phyloP scores from a whole-genome alignment of 2,113 vertebrate genomes.

The Ceyx cyanopectus region DNA sequence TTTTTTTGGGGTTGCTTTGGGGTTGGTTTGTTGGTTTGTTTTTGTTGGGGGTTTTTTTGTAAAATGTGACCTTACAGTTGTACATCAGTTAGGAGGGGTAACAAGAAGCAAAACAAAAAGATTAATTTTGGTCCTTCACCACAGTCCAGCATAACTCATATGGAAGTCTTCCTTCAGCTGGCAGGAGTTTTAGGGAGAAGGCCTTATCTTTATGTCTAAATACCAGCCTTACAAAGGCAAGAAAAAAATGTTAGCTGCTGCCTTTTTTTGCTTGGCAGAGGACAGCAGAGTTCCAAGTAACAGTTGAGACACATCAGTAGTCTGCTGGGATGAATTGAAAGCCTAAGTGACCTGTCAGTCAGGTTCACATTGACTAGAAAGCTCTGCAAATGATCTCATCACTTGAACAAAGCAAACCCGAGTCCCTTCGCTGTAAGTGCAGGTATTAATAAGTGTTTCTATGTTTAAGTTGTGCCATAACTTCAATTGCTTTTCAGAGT shows the following conservation, averaged over 20 bases:
- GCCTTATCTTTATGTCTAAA: not conserved
- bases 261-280: not conserved
- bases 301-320: not conserved
- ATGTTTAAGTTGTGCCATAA: conserved; percentile 33
- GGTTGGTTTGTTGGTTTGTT: no score
- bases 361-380: conserved; percentile 21
- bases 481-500: conserved; percentile 29
- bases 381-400: conserved; percentile 31
- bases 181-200: not conserved
- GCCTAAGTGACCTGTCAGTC: conserved; percentile 44
- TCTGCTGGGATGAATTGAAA: conserved; percentile 28
- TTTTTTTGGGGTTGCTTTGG: no score
- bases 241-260: not conserved
- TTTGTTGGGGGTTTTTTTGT: not conserved
- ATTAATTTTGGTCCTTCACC: not conserved
- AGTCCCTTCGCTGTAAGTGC: not conserved
- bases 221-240: not conserved
- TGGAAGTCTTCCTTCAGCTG: not conserved
- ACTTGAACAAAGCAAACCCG: not conserved
- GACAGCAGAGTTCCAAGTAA: not conserved
- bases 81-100: not conserved
- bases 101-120: not conserved
- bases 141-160: not conserved
- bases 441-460: conserved; percentile 25
- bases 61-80: not conserved